phyloP scores from a whole-genome alignment of 2,113 vertebrate genomes.

The Tauraco erythrolophus region DNA sequence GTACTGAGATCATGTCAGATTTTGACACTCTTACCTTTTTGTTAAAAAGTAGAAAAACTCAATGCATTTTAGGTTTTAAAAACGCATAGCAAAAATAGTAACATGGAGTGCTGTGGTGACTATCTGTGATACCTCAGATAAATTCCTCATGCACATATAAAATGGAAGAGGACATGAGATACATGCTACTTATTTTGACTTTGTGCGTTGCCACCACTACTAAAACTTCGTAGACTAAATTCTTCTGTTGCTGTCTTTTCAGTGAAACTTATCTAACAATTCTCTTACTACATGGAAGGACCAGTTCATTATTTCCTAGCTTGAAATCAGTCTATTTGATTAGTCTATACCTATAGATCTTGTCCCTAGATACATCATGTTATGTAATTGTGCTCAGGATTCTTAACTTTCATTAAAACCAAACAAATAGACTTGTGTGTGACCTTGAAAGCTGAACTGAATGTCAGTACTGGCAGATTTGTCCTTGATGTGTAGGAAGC shows the following conservation, averaged over 20 bases:
- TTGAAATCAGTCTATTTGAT: background rate
- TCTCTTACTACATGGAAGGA: background rate
- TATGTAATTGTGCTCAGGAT: background rate
- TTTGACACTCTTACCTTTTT: background rate
- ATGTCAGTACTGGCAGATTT: background rate
- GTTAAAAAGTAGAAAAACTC: background rate
- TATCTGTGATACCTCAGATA: background rate
- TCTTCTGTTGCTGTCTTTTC: background rate
- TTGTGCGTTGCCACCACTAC: background rate
- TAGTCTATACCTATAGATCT: background rate
- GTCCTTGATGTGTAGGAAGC: background rate
- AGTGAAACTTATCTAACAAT: background rate
- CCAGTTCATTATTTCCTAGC: background rate
- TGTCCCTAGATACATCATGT: background rate
- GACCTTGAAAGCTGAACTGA: background rate
- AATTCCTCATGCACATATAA: background rate
- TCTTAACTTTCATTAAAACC: background rate
- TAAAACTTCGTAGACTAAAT: background rate
- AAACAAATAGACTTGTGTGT: background rate
- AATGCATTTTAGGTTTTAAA: background rate
- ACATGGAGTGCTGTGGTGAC: background rate
- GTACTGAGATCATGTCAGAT: background rate
- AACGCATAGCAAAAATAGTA: background rate
- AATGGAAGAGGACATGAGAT: background rate
- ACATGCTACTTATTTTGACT: background rate